phyloP scores from a whole-genome alignment of 1,140 invertebrate genomes.

The Elysia chlorotica region DNA sequence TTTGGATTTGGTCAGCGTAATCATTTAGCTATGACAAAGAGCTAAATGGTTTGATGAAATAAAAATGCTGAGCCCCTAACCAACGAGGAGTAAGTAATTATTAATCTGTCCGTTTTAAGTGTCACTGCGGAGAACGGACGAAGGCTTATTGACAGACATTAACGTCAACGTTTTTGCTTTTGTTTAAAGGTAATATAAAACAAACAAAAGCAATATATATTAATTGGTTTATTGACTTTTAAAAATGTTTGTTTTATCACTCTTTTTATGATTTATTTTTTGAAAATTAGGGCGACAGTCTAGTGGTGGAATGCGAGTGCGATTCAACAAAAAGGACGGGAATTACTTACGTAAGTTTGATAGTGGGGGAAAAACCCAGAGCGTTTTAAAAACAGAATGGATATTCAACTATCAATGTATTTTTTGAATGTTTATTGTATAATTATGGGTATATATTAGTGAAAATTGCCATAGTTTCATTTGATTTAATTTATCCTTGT shows the following conservation, averaged over 20 bases:
- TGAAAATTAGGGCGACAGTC: background rate
- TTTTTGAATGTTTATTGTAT: too few relatives aligned
- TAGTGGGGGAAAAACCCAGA: too few relatives aligned
- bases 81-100: background rate
- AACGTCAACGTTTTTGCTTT: background rate
- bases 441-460: too few relatives aligned
- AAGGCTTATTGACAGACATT: background rate
- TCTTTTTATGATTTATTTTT: background rate
- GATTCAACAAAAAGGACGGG: background rate
- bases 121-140: background rate
- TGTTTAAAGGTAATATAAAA: background rate
- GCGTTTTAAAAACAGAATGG: too few relatives aligned
- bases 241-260: background rate
- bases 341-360: background rate
- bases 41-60: background rate
- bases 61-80: too few relatives aligned
- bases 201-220: too few relatives aligned
- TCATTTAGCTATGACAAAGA: background rate
- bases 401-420: too few relatives aligned
- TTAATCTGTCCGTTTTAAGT: too few relatives aligned
- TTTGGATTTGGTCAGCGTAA: background rate
- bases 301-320: background rate
- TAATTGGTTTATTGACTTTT: too few relatives aligned
- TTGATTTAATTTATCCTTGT: too few relatives aligned
- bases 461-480: too few relatives aligned